Evolutionary conservation across 2,888 invertebrate species (phyloP).

Genomic region (Dryobota labecula): DNA sequence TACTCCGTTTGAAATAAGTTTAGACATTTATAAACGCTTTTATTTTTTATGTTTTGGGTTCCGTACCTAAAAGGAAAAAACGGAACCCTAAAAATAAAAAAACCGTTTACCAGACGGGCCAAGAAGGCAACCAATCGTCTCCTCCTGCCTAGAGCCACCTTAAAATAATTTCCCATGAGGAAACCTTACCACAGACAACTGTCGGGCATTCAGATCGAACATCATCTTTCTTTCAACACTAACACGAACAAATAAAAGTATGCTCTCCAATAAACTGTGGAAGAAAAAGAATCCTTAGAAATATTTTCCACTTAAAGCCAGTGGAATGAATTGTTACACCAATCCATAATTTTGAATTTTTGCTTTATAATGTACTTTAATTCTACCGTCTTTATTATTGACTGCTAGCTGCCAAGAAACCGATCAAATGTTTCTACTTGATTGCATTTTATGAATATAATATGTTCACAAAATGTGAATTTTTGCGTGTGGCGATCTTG

Average conservation of each 20-base stretch:
- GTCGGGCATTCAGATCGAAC: constrained; percentile 14
- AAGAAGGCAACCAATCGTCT: not conserved
- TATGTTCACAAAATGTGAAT: not conserved
- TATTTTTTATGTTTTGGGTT: no score
- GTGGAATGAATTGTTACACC: not conserved
- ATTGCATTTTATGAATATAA: constrained; percentile 1
- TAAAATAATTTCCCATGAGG: constrained; percentile 41
- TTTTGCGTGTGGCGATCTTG: not conserved
- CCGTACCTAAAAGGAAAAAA: no score
- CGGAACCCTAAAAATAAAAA: no score
- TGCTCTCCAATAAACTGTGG: not conserved
- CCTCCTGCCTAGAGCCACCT: constrained; percentile 6
- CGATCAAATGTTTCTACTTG: constrained; percentile 2
- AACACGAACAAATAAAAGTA: constrained; percentile 7
- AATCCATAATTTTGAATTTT: not conserved
- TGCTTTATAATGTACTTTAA: constrained; percentile 6
- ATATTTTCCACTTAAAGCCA: constrained; percentile 1
- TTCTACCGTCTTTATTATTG: constrained; percentile 6
- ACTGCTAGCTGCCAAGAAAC: not conserved
- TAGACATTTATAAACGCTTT: no score
- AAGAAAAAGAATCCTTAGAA: not conserved
- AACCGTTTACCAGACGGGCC: not conserved
- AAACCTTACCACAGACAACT: constrained; percentile 14
- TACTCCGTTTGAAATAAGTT: no score
- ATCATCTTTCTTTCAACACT: not conserved